Evolutionary conservation across 2,113 vertebrate genomes (phyloP).

Genomic region (Pao palembangensis): DNA sequence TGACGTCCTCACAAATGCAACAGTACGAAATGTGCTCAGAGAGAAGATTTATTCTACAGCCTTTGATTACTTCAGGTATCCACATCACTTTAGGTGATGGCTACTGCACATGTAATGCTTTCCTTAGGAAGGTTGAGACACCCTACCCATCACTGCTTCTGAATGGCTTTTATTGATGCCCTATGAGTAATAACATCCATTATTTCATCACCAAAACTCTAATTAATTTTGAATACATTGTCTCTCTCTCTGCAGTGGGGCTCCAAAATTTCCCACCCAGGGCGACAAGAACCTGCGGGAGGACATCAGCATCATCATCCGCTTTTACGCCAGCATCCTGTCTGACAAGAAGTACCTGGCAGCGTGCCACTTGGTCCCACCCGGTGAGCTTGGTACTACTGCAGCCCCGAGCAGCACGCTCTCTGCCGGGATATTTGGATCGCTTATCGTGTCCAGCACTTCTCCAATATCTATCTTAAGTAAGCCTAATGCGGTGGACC

Average conservation of each 20-base stretch:
- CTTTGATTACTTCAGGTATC: conserved; percentile 98
- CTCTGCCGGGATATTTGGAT: conserved; percentile 80
- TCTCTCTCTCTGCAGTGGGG: conserved; percentile 64
- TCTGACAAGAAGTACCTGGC: conserved; percentile 98
- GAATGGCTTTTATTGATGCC: background rate
- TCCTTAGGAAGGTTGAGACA: background rate
- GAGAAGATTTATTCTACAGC: conserved; percentile 98
- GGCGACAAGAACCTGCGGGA: conserved; percentile 90
- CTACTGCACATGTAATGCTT: background rate
- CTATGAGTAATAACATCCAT: background rate
- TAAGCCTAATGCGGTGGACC: conserved; percentile 72
- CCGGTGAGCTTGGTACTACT: conserved; percentile 83
- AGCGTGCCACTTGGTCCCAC: conserved; percentile 90
- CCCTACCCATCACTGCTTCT: background rate
- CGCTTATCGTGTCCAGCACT: conserved; percentile 81
- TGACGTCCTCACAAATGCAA: conserved; percentile 92
- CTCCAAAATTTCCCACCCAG: conserved; percentile 93
- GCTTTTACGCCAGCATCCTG: conserved; percentile 96
- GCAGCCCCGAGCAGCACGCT: conserved; percentile 76
- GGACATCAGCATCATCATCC: conserved; percentile 92
- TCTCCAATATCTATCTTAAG: conserved; percentile 79
- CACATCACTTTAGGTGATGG: background rate
- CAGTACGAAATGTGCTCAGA: conserved; percentile 91
- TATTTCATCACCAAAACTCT: background rate
- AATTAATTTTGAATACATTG: background rate